Evolutionary conservation across 2,113 vertebrate genomes (phyloP), one percentile per base, ranked within the genome.

Genomic region (Gopherus flavomarginatus): DNA sequence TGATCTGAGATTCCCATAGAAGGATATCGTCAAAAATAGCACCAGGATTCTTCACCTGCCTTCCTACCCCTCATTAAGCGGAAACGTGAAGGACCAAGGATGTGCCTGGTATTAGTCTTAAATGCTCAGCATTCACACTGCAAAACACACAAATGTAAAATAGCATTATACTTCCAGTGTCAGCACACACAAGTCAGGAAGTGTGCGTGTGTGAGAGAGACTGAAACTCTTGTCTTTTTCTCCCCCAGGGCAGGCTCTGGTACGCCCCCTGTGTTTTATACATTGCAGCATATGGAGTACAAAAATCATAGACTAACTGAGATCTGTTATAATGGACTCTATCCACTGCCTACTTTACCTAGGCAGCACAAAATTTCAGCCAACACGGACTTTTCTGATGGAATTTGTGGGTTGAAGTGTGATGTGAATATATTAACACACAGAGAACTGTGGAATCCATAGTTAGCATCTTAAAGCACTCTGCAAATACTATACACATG

Each of bases 371-470:
- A 77, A 77, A 1, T 82, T 90, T 91, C 84, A 95, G 8, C 85
- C 72, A 91, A 69, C 75, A 77, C 56, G 1, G 6, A 35, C 92
- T 94, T 52, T 56, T 78, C 72, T 13, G 21, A 0, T 93, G 93
- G 42, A 84, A 84, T 12, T 90, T 92, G 59, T 84, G 88, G 92
- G 85, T 89, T 0, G 14, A 86, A 96, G 95, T 90, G 69, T 88
- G 42, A 8, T 35, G 83, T 88, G 96, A 95, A 90, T 93, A 56
- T 19, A 88, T 96, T 95, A 95, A 56, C 89, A 82, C 79, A 81
- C 31, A 86, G 47, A 95, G 90, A 92, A 89, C 92, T 94, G 75
- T 69, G 90, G 93, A 97, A 38, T 16, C 96, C 92, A 89, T 90
- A 94, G 50, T 94, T 93, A 93, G 83, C 90, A 92, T 92, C 89